Conservation (phyloP, 2,888 invertebrate species). For the Mythimna loreyi region DNA sequence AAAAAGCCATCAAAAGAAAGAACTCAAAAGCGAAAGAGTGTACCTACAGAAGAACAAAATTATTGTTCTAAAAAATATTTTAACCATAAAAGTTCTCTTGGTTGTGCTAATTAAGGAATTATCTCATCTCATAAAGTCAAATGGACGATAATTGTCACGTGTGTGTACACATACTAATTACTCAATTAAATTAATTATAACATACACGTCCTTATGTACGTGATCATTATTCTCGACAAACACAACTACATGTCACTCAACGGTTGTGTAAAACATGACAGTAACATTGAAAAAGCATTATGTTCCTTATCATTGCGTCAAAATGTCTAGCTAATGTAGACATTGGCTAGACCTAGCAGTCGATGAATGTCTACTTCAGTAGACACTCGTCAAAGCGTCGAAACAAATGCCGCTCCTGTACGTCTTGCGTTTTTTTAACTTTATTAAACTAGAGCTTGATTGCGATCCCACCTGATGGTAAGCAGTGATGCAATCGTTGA, state of each 20-base stretch:
- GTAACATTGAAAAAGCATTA: neutral
- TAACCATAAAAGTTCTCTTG: neutral
- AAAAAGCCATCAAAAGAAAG: neutral
- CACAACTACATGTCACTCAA: neutral
- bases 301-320: too few species aligned
- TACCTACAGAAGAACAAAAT: neutral
- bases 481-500: too few species aligned
- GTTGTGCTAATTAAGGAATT: neutral
- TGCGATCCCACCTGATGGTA: too few species aligned
- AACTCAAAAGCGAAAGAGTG: too few species aligned
- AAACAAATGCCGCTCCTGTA: too few species aligned
- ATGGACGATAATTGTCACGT: slow-evolving; percentile 42
- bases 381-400: too few species aligned
- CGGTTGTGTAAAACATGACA: neutral
- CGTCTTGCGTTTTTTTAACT: too few species aligned
- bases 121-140: slow-evolving; percentile 42
- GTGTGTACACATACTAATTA: slow-evolving; percentile 39
- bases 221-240: slow-evolving; percentile 12
- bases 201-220: slow-evolving; percentile 48
- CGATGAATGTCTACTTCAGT: too few species aligned
- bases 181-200: slow-evolving; percentile 49
- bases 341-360: too few species aligned
- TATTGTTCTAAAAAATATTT: neutral
- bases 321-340: too few species aligned
- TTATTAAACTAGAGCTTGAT: too few species aligned